Evolutionary conservation across 1,140 invertebrate species (phyloP), one percentile per base, ranked within the genome.

Genomic region (Lucilia sericata): DNA sequence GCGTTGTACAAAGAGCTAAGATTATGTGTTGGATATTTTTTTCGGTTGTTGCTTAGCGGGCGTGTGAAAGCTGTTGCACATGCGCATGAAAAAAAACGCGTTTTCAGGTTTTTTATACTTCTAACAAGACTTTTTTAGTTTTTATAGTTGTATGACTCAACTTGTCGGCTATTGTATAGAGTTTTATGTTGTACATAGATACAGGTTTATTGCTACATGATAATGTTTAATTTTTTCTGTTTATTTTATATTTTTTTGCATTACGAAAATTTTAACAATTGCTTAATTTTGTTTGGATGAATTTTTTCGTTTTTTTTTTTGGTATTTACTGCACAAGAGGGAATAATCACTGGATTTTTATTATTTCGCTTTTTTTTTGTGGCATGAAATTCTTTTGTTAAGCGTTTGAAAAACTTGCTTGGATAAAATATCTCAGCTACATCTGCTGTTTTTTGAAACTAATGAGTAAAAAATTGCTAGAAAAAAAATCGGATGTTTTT

Each of bases 191-290:
- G 76, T 80, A 80, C 42, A 51, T 49, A 25, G 76, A 21, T 19
- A 21, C 76, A 49, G 42, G 42, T 78, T 47, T 78, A 47, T 80
- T 80, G 76, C 76, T 49, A 80, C 76, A 80, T 49, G 76, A 80
- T 80, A 51, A 80, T 80, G 76, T 51, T 80, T 51, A 80, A 49
- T 49, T 19, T 30, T 65, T 78, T 17, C 1, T 17, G 60, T 70
- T 34, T 75, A 30, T 75, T 75, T 75, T 13, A 0, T 75, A 17
- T 75, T 75, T 80, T 78, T 49, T 80, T 80, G 76, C 76, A 80
- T 80, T 80, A 80, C 76, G 76, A 80, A 80, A 80, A 80, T 80
- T 30, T 78, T 21, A 80, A 80, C n/a, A 80, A 80, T 80, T 80
- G 47, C 76, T 80, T 80, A 80, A 80, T 51, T 80, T 47, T 80